Conservation (phyloP, 1,140 invertebrate genomes). For the Drosophila melanogaster region DNA sequence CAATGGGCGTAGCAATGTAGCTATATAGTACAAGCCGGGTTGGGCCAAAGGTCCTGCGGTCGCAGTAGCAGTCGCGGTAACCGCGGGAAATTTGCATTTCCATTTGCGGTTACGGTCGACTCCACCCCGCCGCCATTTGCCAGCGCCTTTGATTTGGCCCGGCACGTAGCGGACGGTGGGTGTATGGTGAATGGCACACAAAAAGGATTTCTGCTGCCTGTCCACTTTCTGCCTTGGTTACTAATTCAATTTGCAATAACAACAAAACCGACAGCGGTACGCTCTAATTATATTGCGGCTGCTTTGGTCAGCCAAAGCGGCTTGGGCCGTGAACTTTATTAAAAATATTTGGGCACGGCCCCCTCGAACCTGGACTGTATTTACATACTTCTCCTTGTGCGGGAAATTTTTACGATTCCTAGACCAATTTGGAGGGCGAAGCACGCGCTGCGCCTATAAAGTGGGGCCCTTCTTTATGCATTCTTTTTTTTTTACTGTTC, state of each 20-base stretch:
- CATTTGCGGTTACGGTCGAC: conserved; percentile 67
- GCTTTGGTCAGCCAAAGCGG: conserved; percentile 67
- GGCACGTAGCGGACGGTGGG: conserved; percentile 39
- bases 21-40: not conserved
- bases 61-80: conserved; percentile 61
- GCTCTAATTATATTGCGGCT: conserved; percentile 73
- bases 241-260: conserved; percentile 82
- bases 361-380: conserved; percentile 34
- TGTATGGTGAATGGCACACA: conserved; percentile 15
- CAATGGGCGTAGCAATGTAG: conserved; percentile 34
- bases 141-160: conserved; percentile 66
- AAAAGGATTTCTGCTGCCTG: conserved; percentile 74
- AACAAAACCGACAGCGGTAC: conserved; percentile 50
- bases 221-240: conserved; percentile 66
- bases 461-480: conserved; percentile 39
- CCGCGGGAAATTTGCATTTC: conserved; percentile 77
- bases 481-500: conserved; percentile 78
- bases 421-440: conserved; percentile 50
- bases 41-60: conserved; percentile 57
- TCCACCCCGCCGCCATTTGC: not conserved
- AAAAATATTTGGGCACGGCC: conserved; percentile 71
- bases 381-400: conserved; percentile 63
- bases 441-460: conserved; percentile 76
- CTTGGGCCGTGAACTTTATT: conserved; percentile 77
- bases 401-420: conserved; percentile 73